These are phyloP conservation scores for Ctenomys sociabilis DNA, from an alignment of 2,113 vertebrate genomes.

Conservation along the genomic window DNA sequence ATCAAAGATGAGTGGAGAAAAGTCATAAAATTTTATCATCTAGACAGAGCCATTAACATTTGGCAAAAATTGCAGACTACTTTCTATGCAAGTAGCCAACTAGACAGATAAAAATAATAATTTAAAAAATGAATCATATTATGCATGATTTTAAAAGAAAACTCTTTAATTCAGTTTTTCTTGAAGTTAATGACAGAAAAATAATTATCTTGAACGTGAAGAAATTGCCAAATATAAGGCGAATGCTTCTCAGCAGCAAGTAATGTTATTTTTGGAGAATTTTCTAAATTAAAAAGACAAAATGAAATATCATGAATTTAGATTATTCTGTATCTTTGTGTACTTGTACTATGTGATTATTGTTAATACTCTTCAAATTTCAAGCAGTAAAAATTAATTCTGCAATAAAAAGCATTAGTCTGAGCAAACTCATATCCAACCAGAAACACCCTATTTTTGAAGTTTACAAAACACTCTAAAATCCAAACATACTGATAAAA, in stretches of 20 bases:
- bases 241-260: conserved; percentile 2
- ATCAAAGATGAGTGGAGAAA: not conserved
- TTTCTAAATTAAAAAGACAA: conserved; percentile 10
- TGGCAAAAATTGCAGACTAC: conserved; percentile 23
- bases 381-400: conserved; percentile 1
- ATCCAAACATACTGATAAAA: not conserved
- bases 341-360: not conserved
- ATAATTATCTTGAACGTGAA: not conserved
- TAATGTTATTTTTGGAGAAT: not conserved
- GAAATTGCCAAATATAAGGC: not conserved
- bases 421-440: conserved; percentile 13
- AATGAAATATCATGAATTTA: not conserved
- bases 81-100: not conserved
- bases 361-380: conserved; percentile 24
- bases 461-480: not conserved
- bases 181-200: conserved; percentile 15
- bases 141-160: conserved; percentile 31
- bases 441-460: conserved; percentile 5
- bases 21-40: conserved; percentile 11
- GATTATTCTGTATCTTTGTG: not conserved
- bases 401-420: not conserved
- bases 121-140: not conserved
- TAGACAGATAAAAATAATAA: conserved; percentile 26
- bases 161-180: not conserved
- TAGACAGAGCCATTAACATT: conserved; percentile 29